phyloP scores from a whole-genome alignment of 2,888 invertebrate genomes.

The Timema cristinae region DNA sequence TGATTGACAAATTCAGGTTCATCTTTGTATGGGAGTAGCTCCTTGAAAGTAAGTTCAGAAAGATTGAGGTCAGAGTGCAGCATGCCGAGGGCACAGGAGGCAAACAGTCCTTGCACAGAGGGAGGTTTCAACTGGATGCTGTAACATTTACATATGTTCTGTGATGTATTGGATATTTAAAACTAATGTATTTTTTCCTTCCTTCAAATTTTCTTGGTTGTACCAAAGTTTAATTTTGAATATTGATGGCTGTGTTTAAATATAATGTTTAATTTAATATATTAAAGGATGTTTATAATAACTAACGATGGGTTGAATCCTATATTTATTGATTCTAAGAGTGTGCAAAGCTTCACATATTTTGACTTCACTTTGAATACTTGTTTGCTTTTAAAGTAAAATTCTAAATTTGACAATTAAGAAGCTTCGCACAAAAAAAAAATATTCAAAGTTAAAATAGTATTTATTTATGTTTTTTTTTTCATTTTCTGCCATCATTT shows the following conservation, averaged over 20 bases:
- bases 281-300: too few species aligned
- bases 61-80: constrained; percentile 69
- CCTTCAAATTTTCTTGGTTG: background rate
- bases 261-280: too few species aligned
- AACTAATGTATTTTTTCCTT: background rate
- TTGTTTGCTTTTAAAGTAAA: too few species aligned
- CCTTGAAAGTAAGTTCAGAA: constrained; percentile 65
- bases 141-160: constrained; percentile 29
- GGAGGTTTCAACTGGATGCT: constrained; percentile 52
- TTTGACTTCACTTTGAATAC: too few species aligned
- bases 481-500: background rate
- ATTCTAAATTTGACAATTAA: too few species aligned
- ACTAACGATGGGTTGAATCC: too few species aligned
- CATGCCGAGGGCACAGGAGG: constrained; percentile 74
- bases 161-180: background rate
- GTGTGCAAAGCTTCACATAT: too few species aligned
- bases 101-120: constrained; percentile 70
- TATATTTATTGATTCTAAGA: too few species aligned
- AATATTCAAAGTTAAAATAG: too few species aligned
- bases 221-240: background rate
- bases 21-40: constrained; percentile 61
- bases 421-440: too few species aligned
- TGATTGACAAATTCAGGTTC: constrained; percentile 58
- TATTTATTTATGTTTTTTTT: too few species aligned
- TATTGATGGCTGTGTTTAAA: background rate